Percentiles rank a stretch among this genome's conserved stretches.
Conservation (phyloP, 1,140 invertebrate genomes). For the Caenorhabditis elegans region WBcel235 BX284603.4:4131001-4131500, state of each 20-base stretch:
- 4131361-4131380: slow-evolving; percentile 1
- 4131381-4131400: neutral
- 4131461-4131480: neutral
- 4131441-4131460: neutral
- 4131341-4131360: slow-evolving; percentile 11
- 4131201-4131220: neutral
- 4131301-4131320: slow-evolving; percentile 32
- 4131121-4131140: neutral
- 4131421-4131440: neutral
- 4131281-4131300: slow-evolving; percentile 34
- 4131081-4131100: neutral
- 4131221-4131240: neutral
- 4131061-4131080: neutral
- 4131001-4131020: slow-evolving; percentile 20
- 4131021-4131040: slow-evolving; percentile 19
- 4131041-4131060: slow-evolving; percentile 13
- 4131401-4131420: neutral
- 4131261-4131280: neutral
- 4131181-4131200: neutral
- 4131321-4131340: slow-evolving; percentile 29
- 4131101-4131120: neutral
- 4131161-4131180: slow-evolving; percentile 16
- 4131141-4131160: neutral
- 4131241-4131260: neutral
- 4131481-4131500: neutral